Evolutionary conservation across 2,888 invertebrate genomes (phyloP).

Genomic region (Caenorhabditis angaria): DNA sequence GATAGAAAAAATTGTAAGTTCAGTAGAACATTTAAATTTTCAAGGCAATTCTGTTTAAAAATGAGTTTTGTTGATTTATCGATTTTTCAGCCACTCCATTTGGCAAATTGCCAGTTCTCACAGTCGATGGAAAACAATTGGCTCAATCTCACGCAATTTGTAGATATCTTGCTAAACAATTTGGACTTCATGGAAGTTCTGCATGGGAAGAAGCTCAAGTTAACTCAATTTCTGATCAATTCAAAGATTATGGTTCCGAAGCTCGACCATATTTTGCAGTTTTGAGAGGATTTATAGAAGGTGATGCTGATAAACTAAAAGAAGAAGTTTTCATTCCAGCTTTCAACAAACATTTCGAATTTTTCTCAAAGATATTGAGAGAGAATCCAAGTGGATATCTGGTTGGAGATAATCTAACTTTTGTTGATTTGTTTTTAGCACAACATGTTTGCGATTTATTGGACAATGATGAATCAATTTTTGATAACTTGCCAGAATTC

Average conservation of each 20-base stretch:
- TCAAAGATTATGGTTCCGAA: conserved; percentile 51
- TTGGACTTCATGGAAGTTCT: conserved; percentile 50
- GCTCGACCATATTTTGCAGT: conserved; percentile 39
- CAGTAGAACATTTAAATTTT: no score
- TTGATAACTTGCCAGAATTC: conserved; percentile 55
- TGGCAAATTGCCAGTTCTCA: conserved; percentile 56
- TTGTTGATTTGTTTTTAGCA: conserved; percentile 46
- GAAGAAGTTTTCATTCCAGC: conserved; percentile 55
- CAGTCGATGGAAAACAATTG: conserved; percentile 54
- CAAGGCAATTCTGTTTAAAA: background rate
- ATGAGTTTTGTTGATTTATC: background rate
- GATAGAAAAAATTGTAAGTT: conserved; percentile 46
- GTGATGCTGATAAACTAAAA: conserved; percentile 40
- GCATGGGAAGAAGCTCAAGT: conserved; percentile 50
- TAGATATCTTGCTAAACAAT: conserved; percentile 49
- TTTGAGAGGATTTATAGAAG: conserved; percentile 41
- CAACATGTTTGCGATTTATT: conserved; percentile 52
- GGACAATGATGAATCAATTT: conserved; percentile 41
- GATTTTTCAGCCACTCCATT: conserved; percentile 49
- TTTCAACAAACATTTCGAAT: conserved; percentile 57
- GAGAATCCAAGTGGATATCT: conserved; percentile 20
- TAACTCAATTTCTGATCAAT: conserved; percentile 57
- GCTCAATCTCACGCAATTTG: conserved; percentile 55
- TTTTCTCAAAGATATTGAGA: conserved; percentile 52
- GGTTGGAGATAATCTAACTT: conserved; percentile 29